Percentiles rank a stretch among this genome's conserved stretches.
Conservation (phyloP, 2,797 vertebrate genomes). For the Gastrophryne carolinensis region DNA sequence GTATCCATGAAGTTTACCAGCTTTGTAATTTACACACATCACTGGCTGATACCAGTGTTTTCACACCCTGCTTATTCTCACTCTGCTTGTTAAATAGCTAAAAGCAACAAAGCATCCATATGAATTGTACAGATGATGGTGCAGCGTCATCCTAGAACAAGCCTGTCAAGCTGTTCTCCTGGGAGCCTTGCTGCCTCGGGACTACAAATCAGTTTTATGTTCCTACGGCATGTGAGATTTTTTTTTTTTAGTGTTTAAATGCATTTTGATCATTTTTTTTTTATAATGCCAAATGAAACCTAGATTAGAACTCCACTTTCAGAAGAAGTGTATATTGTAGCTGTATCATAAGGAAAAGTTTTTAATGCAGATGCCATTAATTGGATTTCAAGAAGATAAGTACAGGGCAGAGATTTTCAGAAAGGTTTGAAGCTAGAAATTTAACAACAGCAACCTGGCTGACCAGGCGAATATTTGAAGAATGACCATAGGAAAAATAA, state of each 20-base stretch:
- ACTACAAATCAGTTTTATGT: slow-evolving; percentile 17
- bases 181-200: slow-evolving; percentile 10
- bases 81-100: slow-evolving; percentile 35
- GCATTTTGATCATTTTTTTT: not conserved
- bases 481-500: too few species aligned
- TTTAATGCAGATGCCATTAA: not conserved
- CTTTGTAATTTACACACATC: slow-evolving; percentile 4
- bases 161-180: slow-evolving; percentile 17
- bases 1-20: slow-evolving; percentile 11
- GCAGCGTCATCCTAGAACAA: slow-evolving; percentile 7
- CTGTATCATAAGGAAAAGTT: too few species aligned
- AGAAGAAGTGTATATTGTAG: not conserved
- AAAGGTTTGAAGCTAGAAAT: too few species aligned
- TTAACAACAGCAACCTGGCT: too few species aligned
- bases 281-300: not conserved
- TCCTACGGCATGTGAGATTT: not conserved
- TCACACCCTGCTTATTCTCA: slow-evolving; percentile 37
- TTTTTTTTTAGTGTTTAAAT: not conserved
- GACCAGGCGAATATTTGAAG: too few species aligned
- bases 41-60: slow-evolving; percentile 18
- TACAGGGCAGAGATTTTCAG: too few species aligned
- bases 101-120: slow-evolving; percentile 27
- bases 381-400: too few species aligned
- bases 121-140: slow-evolving; percentile 29
- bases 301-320: not conserved